Evolutionary conservation across 2,113 vertebrate species (phyloP).

Genomic region (Stictonetta naevosa): DNA sequence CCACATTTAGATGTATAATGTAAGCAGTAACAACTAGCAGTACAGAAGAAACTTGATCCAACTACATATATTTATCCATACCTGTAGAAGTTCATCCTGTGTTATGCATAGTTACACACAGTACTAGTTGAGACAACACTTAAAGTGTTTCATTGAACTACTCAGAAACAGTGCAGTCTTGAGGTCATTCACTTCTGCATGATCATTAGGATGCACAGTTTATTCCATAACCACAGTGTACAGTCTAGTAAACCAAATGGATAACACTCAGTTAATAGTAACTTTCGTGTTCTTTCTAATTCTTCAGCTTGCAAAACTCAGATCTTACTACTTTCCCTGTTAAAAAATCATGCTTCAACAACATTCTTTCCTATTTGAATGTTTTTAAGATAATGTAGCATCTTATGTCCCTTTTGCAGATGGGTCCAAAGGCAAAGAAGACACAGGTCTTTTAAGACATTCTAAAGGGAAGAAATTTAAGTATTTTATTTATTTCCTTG

Average conservation of each 20-base stretch:
- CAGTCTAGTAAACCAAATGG: background rate
- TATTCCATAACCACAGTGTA: background rate
- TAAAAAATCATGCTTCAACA: background rate
- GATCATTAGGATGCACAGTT: background rate
- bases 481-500: background rate
- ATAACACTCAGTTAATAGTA: background rate
- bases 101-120: background rate
- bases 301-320: background rate
- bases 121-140: background rate
- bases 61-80: fast-evolving
- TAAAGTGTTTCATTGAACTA: background rate
- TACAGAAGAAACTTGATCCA: background rate
- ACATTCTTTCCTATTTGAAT: background rate
- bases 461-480: background rate
- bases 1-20: background rate
- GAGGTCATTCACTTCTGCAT: background rate
- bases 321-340: background rate
- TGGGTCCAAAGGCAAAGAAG: background rate
- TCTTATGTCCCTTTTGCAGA: background rate
- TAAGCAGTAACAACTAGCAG: background rate
- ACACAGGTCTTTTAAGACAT: background rate
- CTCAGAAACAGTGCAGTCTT: background rate
- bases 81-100: background rate
- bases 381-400: background rate
- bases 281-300: background rate